A percentile compares a stretch with the other conserved stretches of the same genome.
Conservation (phyloP, 1,140 invertebrate genomes). For the Trichonephila clavipes region DNA sequence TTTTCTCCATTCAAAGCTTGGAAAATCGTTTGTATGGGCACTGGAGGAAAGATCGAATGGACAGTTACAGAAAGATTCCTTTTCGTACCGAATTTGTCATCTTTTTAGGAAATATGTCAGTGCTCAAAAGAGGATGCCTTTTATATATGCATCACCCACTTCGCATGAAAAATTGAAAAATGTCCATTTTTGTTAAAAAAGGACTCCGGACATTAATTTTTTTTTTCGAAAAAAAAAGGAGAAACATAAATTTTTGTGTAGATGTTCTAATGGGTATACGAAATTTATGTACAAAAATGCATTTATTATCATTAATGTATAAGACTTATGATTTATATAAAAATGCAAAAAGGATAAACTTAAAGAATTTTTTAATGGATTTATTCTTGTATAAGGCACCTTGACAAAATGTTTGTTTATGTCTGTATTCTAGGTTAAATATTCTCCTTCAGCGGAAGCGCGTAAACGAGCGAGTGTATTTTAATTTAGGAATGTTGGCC, state of each 20-base stretch:
- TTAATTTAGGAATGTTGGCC: constrained; percentile 96
- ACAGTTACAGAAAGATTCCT: neutral
- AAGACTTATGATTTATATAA: too few species aligned
- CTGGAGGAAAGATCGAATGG: neutral
- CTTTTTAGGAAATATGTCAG: neutral
- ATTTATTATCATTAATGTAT: too few species aligned
- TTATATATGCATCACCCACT: neutral
- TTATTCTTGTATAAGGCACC: too few species aligned
- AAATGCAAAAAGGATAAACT: too few species aligned
- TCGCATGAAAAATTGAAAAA: neutral
- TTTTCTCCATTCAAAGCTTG: too few species aligned
- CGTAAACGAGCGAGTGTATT: constrained; percentile 92
- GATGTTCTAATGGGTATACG: neutral
- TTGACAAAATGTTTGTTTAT: neutral
- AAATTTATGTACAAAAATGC: neutral
- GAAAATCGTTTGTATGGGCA: too few species aligned
- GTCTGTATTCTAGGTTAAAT: constrained; percentile 82
- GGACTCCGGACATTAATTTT: neutral
- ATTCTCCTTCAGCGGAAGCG: constrained; percentile 88
- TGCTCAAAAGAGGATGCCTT: neutral
- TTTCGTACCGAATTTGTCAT: constrained; percentile 13
- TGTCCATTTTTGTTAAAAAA: constrained; percentile 8
- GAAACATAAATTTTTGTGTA: neutral
- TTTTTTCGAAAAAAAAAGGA: neutral
- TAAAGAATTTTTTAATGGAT: too few species aligned